Evolutionary conservation across 2,888 invertebrate genomes (phyloP).

Genomic region (Apodemia mormo): DNA sequence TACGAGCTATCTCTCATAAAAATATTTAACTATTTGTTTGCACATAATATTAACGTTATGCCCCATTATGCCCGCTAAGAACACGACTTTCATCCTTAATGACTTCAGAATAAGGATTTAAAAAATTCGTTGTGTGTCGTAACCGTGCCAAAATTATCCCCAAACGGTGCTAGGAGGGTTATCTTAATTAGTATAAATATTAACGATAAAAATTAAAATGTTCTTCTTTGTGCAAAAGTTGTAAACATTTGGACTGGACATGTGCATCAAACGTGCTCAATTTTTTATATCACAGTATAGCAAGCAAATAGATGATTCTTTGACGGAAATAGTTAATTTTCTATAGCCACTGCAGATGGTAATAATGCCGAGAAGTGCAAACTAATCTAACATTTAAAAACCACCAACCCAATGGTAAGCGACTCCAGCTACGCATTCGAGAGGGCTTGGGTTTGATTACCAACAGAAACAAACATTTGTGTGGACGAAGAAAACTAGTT

Average conservation of each 20-base stretch:
- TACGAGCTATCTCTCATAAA: conserved; percentile 76
- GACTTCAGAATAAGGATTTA: conserved; percentile 35
- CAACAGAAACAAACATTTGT: too few species aligned
- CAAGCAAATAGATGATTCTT: too few species aligned
- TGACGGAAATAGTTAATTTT: too few species aligned
- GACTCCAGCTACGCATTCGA: too few species aligned
- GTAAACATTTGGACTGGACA: conserved; percentile 17
- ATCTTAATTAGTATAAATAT: conserved; percentile 61
- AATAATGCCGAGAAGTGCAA: background rate
- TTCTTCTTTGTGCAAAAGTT: conserved; percentile 12
- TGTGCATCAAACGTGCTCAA: background rate
- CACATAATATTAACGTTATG: conserved; percentile 70
- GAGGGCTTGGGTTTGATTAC: too few species aligned
- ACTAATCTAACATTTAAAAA: too few species aligned
- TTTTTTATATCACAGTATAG: too few species aligned
- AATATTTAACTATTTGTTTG: conserved; percentile 80
- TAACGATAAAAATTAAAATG: conserved; percentile 45
- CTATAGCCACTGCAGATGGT: background rate
- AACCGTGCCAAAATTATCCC: conserved; percentile 29
- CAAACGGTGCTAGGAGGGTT: conserved; percentile 43
- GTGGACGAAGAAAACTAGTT: too few species aligned
- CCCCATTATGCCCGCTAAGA: conserved; percentile 37
- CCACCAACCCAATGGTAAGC: too few species aligned
- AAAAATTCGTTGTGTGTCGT: conserved; percentile 25
- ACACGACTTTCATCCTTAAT: conserved; percentile 43